Base-by-base conservation (phyloP, 2,888 invertebrate species). In the Nomada fabriciana region DNA sequence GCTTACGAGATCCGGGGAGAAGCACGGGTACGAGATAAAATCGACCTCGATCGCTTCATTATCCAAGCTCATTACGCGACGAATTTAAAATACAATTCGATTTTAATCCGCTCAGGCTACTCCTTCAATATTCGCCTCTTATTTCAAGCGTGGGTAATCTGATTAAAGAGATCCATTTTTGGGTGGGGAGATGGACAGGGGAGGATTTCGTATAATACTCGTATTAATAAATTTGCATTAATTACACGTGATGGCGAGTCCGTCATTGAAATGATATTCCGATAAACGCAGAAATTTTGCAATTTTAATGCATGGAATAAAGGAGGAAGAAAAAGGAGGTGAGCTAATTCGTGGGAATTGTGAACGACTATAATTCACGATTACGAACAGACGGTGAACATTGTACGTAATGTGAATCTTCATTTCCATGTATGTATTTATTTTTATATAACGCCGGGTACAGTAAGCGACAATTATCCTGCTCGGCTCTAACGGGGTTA, bases 191-290 rank as follows among this genome's bases (percentile, higher is more conserved):
- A 36, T 5, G 36, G 36, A 36, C 36, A 13, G 52, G 55, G 7
- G 59, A 43, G 20, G 59, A 18, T 61, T 36, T 47, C 50, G 61
- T 55, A 74, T 77, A 77, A 77, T 78, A 67, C 67, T n/a, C 10
- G 67, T 61, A 78, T 74, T 78, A 78, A 78, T 78, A 78, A 74
- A 78, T 78, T 78, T 74, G 67, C 74, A 78, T 78, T 67, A 78
- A 78, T 78, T 67, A 78, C 18, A 15, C 9, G 42, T 20, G 3
- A 15, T 2, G 7, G 42, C 59, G 7, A 61, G 25, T 53, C 61
- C 42, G 43, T 69, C 69, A 47, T 64, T 59, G 65, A 47, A 77
- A 72, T 65, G 42, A 52, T 55, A 47, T n/a, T 42, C 50, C 47
- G 42, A 76, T 23, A 60, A 61, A 55, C 53, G 42, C 23, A 25